These are phyloP conservation scores for Heliconius aoede DNA, from an alignment of 2,888 invertebrate genomes.

Conservation along the genomic window DNA sequence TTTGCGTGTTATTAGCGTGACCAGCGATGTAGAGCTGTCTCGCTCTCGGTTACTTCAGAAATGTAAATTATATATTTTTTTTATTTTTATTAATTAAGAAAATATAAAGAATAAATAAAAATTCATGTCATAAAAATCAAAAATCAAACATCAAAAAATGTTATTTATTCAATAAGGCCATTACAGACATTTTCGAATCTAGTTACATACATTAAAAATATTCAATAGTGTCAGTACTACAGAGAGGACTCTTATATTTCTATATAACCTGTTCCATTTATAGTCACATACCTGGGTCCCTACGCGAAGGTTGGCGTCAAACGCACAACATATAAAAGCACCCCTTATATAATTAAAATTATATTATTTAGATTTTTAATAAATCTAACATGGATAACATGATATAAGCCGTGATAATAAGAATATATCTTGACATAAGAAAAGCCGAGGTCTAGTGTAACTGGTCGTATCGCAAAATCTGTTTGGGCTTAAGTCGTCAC, in stretches of 20 bases:
- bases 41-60: conserved; percentile 10
- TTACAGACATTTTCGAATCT: too few species aligned
- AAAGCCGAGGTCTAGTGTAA: conserved; percentile 57
- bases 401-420: too few species aligned
- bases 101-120: background rate
- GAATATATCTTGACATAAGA: conserved; percentile 19
- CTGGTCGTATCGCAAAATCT: conserved; percentile 78
- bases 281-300: too few species aligned
- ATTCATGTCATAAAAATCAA: background rate
- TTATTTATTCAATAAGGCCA: too few species aligned
- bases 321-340: too few species aligned
- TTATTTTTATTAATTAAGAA: background rate
- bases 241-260: too few species aligned
- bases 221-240: too few species aligned
- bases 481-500: conserved; percentile 83
- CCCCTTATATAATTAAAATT: background rate
- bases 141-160: too few species aligned
- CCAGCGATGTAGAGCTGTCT: conserved; percentile 59
- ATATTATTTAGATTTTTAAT: background rate
- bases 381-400: background rate
- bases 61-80: background rate
- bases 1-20: conserved; percentile 78
- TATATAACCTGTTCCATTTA: too few species aligned
- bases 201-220: too few species aligned
- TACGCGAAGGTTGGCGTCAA: too few species aligned